A percentile compares a stretch with the other conserved stretches of the same genome.
Conservation (phyloP, 2,797 vertebrate species). For the Lepus townsendii region DNA sequence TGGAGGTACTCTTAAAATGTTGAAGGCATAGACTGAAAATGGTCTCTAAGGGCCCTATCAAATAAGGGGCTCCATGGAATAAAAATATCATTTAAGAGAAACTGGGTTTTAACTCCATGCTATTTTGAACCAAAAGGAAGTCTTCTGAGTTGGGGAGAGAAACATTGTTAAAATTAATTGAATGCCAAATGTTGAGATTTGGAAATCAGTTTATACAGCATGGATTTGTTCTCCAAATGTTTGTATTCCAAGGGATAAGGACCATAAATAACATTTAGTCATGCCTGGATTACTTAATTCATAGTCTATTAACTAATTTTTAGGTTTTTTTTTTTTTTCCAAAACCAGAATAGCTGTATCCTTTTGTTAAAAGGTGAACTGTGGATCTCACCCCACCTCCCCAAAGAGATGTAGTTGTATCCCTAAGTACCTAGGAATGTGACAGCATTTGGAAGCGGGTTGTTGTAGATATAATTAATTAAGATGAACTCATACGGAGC, state of each 20-base stretch:
- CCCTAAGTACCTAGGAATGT: not conserved
- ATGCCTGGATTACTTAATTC: conserved; percentile 13
- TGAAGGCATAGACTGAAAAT: not conserved
- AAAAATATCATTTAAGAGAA: conserved; percentile 9
- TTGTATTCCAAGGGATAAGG: conserved; percentile 46
- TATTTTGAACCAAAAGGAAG: conserved; percentile 53
- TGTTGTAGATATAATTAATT: not conserved
- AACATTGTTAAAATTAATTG: conserved; percentile 12
- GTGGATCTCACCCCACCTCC: not conserved
- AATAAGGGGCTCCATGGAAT: not conserved
- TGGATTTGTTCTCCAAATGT: conserved; percentile 61
- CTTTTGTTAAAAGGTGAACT: not conserved
- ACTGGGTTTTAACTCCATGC: conserved; percentile 6
- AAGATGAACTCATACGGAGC: not conserved
- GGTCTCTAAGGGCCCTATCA: not conserved
- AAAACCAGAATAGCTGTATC: not conserved
- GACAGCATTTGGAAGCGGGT: not conserved
- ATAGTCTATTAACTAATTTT: conserved; percentile 2
- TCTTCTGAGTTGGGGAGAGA: not conserved
- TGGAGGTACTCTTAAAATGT: not conserved
- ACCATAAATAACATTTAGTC: conserved; percentile 41
- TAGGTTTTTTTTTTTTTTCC: not conserved
- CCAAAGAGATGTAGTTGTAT: not conserved
- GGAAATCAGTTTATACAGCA: conserved; percentile 36
- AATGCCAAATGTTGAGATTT: conserved; percentile 43